A percentile compares a stretch with the other conserved stretches of the same genome.
Conservation (phyloP, 2,888 invertebrate species). For the Tetramorium bicarinatum region DNA sequence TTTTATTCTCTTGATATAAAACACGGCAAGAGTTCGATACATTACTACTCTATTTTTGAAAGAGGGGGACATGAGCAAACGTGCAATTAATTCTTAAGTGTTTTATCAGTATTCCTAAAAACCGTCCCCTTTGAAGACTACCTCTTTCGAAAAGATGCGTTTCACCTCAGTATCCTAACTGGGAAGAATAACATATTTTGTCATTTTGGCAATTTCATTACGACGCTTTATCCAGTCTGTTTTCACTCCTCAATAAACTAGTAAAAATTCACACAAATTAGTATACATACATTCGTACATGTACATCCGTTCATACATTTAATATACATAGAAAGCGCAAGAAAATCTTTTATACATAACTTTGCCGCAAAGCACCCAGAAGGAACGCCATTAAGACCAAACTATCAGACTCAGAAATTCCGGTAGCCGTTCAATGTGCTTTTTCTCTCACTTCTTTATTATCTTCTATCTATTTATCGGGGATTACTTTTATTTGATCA, state of each 20-base stretch:
- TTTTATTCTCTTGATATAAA: neutral
- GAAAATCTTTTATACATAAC: constrained; percentile 13
- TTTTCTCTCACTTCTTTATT: neutral
- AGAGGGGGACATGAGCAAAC: constrained; percentile 9
- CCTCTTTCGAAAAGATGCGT: neutral
- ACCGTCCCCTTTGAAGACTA: neutral
- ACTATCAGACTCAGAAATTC: neutral
- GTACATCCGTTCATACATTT: constrained; percentile 22
- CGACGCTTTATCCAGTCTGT: neutral
- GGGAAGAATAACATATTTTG: neutral
- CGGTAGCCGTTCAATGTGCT: neutral
- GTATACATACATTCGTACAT: constrained; percentile 7
- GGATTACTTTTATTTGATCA: neutral
- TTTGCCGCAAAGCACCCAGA: neutral
- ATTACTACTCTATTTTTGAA: constrained; percentile 5
- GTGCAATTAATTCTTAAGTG: neutral
- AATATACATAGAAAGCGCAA: constrained; percentile 49
- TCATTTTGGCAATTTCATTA: constrained; percentile 25
- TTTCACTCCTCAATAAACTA: neutral
- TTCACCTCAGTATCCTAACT: neutral
- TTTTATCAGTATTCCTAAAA: neutral
- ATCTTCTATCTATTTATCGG: neutral
- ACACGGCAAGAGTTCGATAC: constrained; percentile 9
- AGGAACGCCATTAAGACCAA: neutral
- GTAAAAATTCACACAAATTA: neutral